These are phyloP conservation scores for Cosmia trapezina DNA, from an alignment of 2,888 invertebrate species.

Conservation along the genomic window DNA sequence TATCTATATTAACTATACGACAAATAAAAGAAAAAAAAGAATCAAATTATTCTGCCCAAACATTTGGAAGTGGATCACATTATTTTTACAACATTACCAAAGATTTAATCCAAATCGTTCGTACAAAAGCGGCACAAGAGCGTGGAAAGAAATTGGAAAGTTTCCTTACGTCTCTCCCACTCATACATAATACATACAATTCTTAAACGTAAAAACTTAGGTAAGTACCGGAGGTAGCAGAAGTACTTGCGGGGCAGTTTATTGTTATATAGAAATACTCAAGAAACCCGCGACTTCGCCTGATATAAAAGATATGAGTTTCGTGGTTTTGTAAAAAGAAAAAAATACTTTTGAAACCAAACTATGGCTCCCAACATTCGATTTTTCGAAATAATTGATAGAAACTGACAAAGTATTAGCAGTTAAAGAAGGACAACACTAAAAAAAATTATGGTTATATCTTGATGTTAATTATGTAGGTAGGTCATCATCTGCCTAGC, in stretches of 20 bases:
- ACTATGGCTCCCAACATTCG: not conserved
- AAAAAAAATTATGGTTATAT: not conserved
- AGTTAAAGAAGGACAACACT: not conserved
- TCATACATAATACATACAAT: slow-evolving; percentile 67
- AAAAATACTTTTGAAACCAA: not conserved
- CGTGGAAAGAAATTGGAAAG: slow-evolving; percentile 58
- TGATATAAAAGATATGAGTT: slow-evolving; percentile 2
- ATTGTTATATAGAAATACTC: slow-evolving; percentile 26
- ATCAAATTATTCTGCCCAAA: slow-evolving; percentile 34
- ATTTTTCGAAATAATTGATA: not conserved
- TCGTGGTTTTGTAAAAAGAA: not conserved
- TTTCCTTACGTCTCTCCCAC: slow-evolving; percentile 54
- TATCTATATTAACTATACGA: no score
- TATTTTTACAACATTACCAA: slow-evolving; percentile 62
- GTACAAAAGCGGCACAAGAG: slow-evolving; percentile 49
- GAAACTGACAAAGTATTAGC: not conserved
- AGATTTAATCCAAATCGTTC: slow-evolving; percentile 64
- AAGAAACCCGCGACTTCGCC: slow-evolving; percentile 2
- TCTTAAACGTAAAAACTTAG: slow-evolving; percentile 62
- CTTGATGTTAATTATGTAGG: not conserved
- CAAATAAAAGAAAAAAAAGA: slow-evolving; percentile 8
- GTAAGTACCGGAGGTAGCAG: slow-evolving; percentile 46
- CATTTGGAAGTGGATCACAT: slow-evolving; percentile 47
- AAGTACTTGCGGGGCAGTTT: slow-evolving; percentile 34
- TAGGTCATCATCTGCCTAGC: no score